phyloP scores from a whole-genome alignment of 2,888 invertebrate genomes.

The Macrophya alboannulata region DNA sequence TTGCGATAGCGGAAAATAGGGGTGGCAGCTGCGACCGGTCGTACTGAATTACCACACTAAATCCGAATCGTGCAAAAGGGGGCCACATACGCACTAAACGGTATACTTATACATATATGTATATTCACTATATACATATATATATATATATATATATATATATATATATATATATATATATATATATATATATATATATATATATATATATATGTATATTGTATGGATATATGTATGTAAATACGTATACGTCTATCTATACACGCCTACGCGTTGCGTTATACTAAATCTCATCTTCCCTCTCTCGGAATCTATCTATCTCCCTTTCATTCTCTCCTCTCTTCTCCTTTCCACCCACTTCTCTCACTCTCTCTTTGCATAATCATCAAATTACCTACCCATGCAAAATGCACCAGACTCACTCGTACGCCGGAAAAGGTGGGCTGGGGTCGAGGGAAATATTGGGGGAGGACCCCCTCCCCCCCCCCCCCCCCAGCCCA shows the following conservation, averaged over 20 bases:
- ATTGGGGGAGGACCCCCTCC: too few relatives aligned
- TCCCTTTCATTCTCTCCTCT: neutral
- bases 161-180: neutral
- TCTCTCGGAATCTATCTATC: neutral
- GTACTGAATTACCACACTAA: slow-evolving; percentile 42
- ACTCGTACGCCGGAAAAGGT: neutral
- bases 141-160: neutral
- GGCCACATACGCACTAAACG: neutral
- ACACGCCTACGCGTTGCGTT: neutral
- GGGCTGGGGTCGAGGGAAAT: neutral
- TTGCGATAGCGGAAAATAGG: slow-evolving; percentile 43
- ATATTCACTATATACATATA: too few relatives aligned
- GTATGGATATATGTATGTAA: neutral
- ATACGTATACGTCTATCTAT: neutral
- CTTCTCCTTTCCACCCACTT: neutral
- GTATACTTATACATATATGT: neutral
- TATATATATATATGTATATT: too few relatives aligned
- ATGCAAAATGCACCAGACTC: slow-evolving; percentile 50
- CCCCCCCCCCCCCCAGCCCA: neutral
- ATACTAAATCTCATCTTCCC: neutral
- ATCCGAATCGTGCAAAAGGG: neutral
- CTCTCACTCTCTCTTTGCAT: neutral
- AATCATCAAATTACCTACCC: slow-evolving; percentile 49
- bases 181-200: neutral
- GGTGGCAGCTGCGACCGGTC: slow-evolving; percentile 42